A percentile compares a stretch with the other conserved stretches of the same genome.
phyloP scores from a whole-genome alignment of 1,140 invertebrate genomes.

The Camponotus vicinus region DNA sequence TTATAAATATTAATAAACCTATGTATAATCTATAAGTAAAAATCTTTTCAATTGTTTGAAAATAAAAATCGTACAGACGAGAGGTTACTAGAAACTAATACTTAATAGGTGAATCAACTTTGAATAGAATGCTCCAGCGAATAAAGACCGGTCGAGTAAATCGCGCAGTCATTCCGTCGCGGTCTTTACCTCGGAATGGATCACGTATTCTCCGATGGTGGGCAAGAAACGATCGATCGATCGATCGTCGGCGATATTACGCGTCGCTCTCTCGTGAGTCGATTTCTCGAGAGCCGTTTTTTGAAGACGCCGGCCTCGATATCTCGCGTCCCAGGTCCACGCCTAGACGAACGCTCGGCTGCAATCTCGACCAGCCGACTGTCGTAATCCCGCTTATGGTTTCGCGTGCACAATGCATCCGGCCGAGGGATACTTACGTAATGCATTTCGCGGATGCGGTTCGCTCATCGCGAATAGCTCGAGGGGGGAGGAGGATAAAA shows the following conservation, averaged over 20 bases:
- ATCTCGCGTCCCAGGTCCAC: slow-evolving; percentile 7
- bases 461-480: neutral
- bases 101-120: slow-evolving; percentile 29
- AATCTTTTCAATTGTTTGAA: no score
- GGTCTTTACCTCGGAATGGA: slow-evolving; percentile 52
- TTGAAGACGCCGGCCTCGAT: slow-evolving; percentile 17
- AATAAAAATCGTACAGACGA: no score
- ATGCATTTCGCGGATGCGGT: slow-evolving; percentile 9
- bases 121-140: slow-evolving; percentile 19
- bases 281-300: slow-evolving; percentile 55
- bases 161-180: slow-evolving; percentile 28
- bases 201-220: slow-evolving; percentile 50
- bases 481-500: neutral
- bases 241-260: slow-evolving; percentile 52
- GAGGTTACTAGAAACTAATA: no score
- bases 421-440: slow-evolving; percentile 49
- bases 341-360: slow-evolving; percentile 10
- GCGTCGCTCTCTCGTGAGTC: slow-evolving; percentile 21
- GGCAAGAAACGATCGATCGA: slow-evolving; percentile 46
- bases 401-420: slow-evolving; percentile 64
- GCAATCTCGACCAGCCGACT: slow-evolving; percentile 36
- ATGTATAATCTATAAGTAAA: no score
- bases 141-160: neutral
- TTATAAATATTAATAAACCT: no score
- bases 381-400: slow-evolving; percentile 50